Evolutionary conservation across 2,113 vertebrate species (phyloP).

Genomic region (Mormoops blainvillei): DNA sequence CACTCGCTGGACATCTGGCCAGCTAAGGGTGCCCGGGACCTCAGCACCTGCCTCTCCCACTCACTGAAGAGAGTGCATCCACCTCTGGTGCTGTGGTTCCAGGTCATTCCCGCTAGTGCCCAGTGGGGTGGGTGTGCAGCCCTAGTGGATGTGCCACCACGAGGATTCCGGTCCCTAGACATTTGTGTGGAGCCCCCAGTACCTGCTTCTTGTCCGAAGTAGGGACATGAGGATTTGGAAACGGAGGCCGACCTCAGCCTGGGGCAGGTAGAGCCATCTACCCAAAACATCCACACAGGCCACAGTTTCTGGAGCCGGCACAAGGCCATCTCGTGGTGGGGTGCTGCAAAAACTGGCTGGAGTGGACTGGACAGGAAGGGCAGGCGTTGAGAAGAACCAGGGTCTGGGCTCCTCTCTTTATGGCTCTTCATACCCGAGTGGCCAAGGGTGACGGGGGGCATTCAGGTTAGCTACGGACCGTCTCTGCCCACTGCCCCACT

Average conservation of each 20-base stretch:
- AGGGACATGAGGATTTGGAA: not conserved
- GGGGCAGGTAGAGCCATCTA: not conserved
- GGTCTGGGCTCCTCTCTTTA: not conserved
- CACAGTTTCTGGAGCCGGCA: rapidly evolving
- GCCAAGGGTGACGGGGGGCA: not conserved
- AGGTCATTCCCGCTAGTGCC: not conserved
- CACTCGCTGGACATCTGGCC: not conserved
- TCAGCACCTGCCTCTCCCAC: no score
- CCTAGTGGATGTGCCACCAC: not conserved
- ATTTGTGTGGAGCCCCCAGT: not conserved
- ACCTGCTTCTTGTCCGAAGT: not conserved
- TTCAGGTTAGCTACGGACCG: rapidly evolving
- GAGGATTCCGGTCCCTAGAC: not conserved
- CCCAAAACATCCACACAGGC: rapidly evolving
- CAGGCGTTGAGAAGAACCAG: no score
- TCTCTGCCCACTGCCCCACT: rapidly evolving
- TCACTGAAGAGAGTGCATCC: not conserved
- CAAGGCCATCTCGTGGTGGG: not conserved
- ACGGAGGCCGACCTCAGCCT: not conserved
- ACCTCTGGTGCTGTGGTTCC: not conserved
- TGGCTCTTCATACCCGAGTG: not conserved
- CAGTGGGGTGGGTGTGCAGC: rapidly evolving
- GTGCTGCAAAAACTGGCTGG: not conserved
- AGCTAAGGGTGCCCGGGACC: not conserved
- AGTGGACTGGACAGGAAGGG: not conserved